These are phyloP conservation scores for Apogon hyalosoma DNA, from an alignment of 2,797 vertebrate species.

Conservation along the genomic window DNA sequence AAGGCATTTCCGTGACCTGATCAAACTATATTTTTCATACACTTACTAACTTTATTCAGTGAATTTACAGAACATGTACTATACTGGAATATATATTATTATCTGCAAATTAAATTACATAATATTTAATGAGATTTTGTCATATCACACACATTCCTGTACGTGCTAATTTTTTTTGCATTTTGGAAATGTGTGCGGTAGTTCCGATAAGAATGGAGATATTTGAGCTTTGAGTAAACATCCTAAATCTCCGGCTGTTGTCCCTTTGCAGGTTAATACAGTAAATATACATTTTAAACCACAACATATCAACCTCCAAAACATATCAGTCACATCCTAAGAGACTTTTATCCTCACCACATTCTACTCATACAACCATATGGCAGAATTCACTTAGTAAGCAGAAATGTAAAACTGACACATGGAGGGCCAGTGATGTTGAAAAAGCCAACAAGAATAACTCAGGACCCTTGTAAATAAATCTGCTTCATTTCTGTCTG, in stretches of 20 bases:
- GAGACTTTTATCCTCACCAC: background rate
- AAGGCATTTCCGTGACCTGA: too few relatives aligned
- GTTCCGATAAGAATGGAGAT: background rate
- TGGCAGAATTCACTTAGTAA: slow-evolving; percentile 2
- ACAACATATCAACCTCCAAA: slow-evolving; percentile 5
- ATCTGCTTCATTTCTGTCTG: slow-evolving; percentile 17
- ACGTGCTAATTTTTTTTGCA: too few relatives aligned
- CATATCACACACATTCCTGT: background rate
- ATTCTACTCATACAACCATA: background rate
- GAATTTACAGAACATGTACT: too few relatives aligned
- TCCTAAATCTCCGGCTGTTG: background rate
- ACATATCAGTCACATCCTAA: background rate
- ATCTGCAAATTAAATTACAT: too few relatives aligned
- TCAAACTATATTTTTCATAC: too few relatives aligned
- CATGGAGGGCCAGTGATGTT: background rate
- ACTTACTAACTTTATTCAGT: too few relatives aligned
- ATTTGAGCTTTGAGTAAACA: slow-evolving; percentile 8
- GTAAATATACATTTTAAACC: background rate
- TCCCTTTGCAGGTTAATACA: background rate
- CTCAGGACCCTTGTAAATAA: slow-evolving; percentile 6
- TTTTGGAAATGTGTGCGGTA: background rate
- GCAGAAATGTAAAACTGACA: slow-evolving; percentile 17
- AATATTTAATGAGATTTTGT: too few relatives aligned
- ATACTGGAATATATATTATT: too few relatives aligned
- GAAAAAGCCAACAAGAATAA: slow-evolving; percentile 23